A percentile compares a stretch with the other conserved stretches of the same genome.
Evolutionary conservation across 1,140 invertebrate genomes (phyloP).

Genomic region (Drosophila sulfurigaster): DNA sequence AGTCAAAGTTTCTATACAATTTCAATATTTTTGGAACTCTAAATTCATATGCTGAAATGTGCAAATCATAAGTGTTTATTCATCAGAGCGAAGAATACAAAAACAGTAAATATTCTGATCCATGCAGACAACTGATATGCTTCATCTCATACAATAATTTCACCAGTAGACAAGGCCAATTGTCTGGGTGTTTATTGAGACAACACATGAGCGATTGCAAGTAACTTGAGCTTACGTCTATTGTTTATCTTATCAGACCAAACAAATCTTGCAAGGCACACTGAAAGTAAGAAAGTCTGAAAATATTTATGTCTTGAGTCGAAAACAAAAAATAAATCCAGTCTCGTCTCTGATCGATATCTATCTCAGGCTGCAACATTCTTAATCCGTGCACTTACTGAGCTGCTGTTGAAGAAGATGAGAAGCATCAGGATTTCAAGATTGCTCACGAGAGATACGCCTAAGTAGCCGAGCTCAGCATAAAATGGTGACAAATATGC

Average conservation of each 20-base stretch:
- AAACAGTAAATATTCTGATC: neutral
- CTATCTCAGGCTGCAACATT: conserved; percentile 21
- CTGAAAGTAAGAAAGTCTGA: conserved; percentile 23
- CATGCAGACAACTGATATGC: neutral
- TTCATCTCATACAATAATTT: conserved; percentile 4
- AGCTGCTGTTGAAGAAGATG: conserved; percentile 18
- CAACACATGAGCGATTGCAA: conserved; percentile 23
- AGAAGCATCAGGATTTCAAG: conserved; percentile 14
- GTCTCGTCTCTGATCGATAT: conserved; percentile 34
- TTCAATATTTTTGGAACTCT: neutral
- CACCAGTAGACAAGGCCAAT: conserved; percentile 23
- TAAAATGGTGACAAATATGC: conserved; percentile 8
- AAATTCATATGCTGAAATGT: neutral
- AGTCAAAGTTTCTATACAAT: too few species aligned
- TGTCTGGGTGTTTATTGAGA: conserved; percentile 33
- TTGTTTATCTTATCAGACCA: conserved; percentile 42
- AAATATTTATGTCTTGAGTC: conserved; percentile 40
- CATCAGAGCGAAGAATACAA: neutral
- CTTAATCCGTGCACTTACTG: conserved; percentile 28
- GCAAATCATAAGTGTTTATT: neutral
- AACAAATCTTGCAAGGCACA: conserved; percentile 31
- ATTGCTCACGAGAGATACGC: conserved; percentile 33
- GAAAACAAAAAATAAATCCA: conserved; percentile 39
- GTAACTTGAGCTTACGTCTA: conserved; percentile 33
- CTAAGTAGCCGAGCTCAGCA: conserved; percentile 20